These are phyloP conservation scores for Drosophila pseudotakahashii DNA, from an alignment of 2,888 invertebrate species.

Conservation along the genomic window DNA sequence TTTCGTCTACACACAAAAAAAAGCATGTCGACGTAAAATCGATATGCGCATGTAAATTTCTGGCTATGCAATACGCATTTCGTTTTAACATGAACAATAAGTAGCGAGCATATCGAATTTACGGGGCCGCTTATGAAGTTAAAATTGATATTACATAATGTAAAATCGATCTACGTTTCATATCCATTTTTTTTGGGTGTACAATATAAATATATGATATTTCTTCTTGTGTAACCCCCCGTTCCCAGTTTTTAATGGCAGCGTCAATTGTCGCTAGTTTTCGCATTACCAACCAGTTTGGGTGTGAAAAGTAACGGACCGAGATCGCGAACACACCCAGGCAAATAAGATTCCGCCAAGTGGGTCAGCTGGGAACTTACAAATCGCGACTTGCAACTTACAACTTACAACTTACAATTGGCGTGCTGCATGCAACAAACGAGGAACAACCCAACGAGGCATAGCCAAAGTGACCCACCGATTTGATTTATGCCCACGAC, in stretches of 20 bases:
- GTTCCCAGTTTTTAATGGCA: neutral
- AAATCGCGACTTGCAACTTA: slow-evolving; percentile 14
- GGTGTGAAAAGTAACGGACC: slow-evolving; percentile 71
- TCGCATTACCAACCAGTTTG: slow-evolving; percentile 62
- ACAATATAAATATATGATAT: neutral
- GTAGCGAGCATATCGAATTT: too few species aligned
- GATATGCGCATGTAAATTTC: too few species aligned
- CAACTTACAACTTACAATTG: slow-evolving; percentile 18
- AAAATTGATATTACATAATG: too few species aligned
- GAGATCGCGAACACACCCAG: slow-evolving; percentile 20
- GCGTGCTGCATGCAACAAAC: slow-evolving; percentile 64
- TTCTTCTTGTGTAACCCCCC: slow-evolving; percentile 5
- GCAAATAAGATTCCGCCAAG: slow-evolving; percentile 57
- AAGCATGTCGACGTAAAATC: too few species aligned
- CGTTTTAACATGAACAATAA: too few species aligned
- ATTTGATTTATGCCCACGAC: slow-evolving; percentile 64
- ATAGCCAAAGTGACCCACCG: slow-evolving; percentile 51
- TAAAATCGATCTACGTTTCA: too few species aligned
- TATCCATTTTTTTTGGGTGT: too few species aligned
- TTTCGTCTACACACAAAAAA: too few species aligned
- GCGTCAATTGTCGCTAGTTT: slow-evolving; percentile 68
- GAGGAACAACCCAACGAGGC: slow-evolving; percentile 34
- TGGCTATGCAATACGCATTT: too few species aligned
- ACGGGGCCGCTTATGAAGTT: too few species aligned
- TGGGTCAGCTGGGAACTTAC: slow-evolving; percentile 54